These are phyloP conservation scores for Orthosia cruda DNA, from an alignment of 2,888 invertebrate species.

Conservation along the genomic window DNA sequence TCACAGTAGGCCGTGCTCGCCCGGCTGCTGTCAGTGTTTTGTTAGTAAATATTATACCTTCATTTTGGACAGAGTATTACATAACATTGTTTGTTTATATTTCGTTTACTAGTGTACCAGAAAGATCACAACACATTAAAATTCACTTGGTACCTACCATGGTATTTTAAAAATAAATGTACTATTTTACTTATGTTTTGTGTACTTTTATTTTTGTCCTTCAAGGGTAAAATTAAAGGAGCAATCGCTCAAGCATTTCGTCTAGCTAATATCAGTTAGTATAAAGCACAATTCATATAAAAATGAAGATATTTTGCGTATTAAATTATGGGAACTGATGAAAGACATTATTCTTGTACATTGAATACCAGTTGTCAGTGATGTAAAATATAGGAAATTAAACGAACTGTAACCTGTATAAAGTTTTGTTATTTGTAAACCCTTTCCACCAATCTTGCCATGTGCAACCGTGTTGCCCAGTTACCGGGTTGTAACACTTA, in stretches of 20 bases:
- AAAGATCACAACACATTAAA: too few relatives aligned
- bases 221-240: background rate
- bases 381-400: slow-evolving; percentile 65
- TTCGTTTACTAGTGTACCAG: too few relatives aligned
- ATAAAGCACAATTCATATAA: slow-evolving; percentile 58
- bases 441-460: too few relatives aligned
- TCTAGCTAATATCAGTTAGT: slow-evolving; percentile 25
- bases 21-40: too few relatives aligned
- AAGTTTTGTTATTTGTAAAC: background rate
- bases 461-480: too few relatives aligned
- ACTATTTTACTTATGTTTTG: background rate
- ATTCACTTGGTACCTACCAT: too few relatives aligned
- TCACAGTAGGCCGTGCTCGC: too few relatives aligned
- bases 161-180: too few relatives aligned
- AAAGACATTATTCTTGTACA: slow-evolving; percentile 75
- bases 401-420: slow-evolving; percentile 59
- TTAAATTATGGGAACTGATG: slow-evolving; percentile 59
- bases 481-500: too few relatives aligned
- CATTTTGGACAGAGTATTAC: too few relatives aligned
- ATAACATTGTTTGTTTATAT: too few relatives aligned
- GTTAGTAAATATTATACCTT: too few relatives aligned
- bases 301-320: slow-evolving; percentile 59
- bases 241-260: slow-evolving; percentile 16
- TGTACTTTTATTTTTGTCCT: background rate
- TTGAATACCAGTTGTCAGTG: slow-evolving; percentile 68